Percentiles rank a stretch among this genome's conserved stretches.
Conservation (phyloP, 2,113 vertebrate species). For the Rattus rattus region DNA sequence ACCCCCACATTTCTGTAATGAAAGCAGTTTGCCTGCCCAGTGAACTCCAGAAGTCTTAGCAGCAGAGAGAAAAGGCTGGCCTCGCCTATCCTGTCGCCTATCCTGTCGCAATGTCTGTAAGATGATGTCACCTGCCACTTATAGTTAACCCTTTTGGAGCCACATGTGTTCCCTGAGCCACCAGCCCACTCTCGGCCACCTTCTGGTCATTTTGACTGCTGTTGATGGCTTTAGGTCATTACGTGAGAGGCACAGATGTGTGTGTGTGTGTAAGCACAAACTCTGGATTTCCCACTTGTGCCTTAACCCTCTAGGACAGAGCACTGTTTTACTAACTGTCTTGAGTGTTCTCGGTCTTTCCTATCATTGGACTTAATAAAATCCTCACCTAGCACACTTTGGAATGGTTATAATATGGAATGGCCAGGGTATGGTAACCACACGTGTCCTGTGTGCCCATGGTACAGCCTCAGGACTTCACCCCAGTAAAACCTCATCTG, state of each 20-base stretch:
- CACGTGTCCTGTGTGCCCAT: fast-evolving
- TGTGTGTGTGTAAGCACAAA: neutral
- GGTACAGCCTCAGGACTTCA: neutral
- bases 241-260: neutral
- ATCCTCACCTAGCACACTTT: constrained; percentile 3
- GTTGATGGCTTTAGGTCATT: neutral
- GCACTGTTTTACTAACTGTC: constrained; percentile 49
- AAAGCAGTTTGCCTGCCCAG: neutral
- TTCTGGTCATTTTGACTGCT: neutral
- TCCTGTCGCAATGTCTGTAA: neutral
- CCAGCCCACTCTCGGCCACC: neutral
- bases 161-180: neutral
- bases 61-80: neutral
- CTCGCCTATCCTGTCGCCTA: neutral
- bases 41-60: neutral
- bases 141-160: neutral
- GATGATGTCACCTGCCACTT: neutral
- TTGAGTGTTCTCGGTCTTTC: constrained; percentile 55
- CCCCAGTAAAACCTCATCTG: neutral
- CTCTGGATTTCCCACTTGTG: constrained; percentile 16
- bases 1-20: neutral
- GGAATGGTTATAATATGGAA: neutral
- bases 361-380: constrained; percentile 71
- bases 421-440: neutral
- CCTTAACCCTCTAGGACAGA: constrained; percentile 36